A percentile compares a stretch with the other conserved stretches of the same genome.
Evolutionary conservation across 2,888 invertebrate genomes (phyloP).

Genomic region (Sphaeridia pumilis): DNA sequence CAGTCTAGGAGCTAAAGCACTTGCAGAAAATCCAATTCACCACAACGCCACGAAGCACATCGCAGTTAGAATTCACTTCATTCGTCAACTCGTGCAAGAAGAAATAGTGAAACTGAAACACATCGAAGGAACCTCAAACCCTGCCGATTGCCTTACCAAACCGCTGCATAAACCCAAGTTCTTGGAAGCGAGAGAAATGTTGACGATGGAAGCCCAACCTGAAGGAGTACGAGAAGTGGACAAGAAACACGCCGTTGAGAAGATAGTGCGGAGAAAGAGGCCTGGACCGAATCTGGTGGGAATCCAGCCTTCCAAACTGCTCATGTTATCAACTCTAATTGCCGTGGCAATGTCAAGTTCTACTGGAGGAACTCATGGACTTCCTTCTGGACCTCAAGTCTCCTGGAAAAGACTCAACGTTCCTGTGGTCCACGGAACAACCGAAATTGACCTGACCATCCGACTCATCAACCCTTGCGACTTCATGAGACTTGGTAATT

Average conservation of each 20-base stretch:
- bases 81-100: background rate
- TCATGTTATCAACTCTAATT: background rate
- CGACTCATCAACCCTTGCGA: background rate
- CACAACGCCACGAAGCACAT: conserved; percentile 34
- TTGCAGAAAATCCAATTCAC: conserved; percentile 27
- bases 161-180: background rate
- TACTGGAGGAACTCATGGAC: background rate
- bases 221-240: no score
- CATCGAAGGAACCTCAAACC: background rate
- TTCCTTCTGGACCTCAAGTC: background rate
- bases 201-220: background rate
- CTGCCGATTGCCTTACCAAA: conserved; percentile 8
- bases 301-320: background rate
- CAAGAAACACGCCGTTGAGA: background rate
- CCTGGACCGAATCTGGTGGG: background rate
- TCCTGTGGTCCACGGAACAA: background rate
- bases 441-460: background rate
- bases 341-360: background rate
- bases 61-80: conserved; percentile 24
- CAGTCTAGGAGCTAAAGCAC: conserved; percentile 26
- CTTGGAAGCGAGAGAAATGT: background rate
- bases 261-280: background rate
- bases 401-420: background rate
- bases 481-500: no score
- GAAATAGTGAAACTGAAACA: background rate